A percentile compares a stretch with the other conserved stretches of the same genome.
These are phyloP conservation scores for Reinhardtius hippoglossoides DNA, from an alignment of 2,113 vertebrate species.

Conservation along the genomic window DNA sequence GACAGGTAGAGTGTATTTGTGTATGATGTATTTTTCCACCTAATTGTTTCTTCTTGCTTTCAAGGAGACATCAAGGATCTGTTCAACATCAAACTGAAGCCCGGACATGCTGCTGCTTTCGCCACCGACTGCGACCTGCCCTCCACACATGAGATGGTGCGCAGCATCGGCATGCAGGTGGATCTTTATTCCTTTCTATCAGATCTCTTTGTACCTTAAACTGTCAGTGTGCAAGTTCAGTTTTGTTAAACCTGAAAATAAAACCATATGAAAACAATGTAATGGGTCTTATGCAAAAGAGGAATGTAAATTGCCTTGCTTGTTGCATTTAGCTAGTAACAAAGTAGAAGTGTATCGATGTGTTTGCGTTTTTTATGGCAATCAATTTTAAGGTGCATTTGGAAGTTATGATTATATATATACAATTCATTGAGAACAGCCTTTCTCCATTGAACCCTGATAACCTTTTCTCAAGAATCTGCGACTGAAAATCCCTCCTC, in stretches of 20 bases:
- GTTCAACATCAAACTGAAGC: slow-evolving; percentile 84
- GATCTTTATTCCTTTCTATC: slow-evolving; percentile 8
- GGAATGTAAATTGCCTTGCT: no score
- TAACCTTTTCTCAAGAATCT: not conserved
- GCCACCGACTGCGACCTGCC: slow-evolving; percentile 94
- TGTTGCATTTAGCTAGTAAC: no score
- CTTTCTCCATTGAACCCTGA: not conserved
- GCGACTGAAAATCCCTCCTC: not conserved
- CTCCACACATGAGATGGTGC: slow-evolving; percentile 89
- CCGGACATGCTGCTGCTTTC: slow-evolving; percentile 93
- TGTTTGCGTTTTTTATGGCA: not conserved
- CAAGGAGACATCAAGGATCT: slow-evolving; percentile 94
- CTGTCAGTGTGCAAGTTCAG: no score
- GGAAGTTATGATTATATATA: no score
- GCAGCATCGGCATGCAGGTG: slow-evolving; percentile 96
- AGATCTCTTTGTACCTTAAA: no score
- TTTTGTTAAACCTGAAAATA: no score
- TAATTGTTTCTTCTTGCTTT: not conserved
- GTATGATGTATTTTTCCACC: not conserved
- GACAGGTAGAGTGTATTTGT: not conserved
- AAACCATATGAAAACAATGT: no score
- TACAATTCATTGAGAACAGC: no score
- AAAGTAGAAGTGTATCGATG: no score
- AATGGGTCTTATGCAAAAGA: no score
- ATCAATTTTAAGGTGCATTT: no score